Evolutionary conservation across 1,140 invertebrate species (phyloP).

Genomic region (Drosophila nannoptera): DNA sequence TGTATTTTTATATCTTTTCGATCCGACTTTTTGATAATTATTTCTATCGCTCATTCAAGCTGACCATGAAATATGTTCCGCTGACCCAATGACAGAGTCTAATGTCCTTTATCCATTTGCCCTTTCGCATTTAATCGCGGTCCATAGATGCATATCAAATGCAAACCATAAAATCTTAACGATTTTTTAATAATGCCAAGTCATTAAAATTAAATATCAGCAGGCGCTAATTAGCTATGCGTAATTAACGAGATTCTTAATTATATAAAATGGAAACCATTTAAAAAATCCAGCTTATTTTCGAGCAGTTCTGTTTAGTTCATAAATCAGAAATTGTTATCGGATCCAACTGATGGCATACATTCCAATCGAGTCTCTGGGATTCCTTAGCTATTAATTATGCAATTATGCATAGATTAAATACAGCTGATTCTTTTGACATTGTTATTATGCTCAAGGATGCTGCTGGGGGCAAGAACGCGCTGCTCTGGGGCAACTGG

Average conservation of each 20-base stretch:
- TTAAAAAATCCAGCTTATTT: constrained; percentile 43
- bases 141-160: constrained; percentile 20
- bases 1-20: constrained; percentile 31
- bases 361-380: constrained; percentile 41
- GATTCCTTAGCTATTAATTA: constrained; percentile 39
- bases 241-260: constrained; percentile 43
- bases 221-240: constrained; percentile 18
- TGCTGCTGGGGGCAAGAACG: constrained; percentile 47
- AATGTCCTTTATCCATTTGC: constrained; percentile 27
- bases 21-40: constrained; percentile 27
- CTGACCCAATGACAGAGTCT: constrained; percentile 9
- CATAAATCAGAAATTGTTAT: constrained; percentile 41
- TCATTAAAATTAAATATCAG: constrained; percentile 23
- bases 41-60: too few species aligned
- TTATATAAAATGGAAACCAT: constrained; percentile 41
- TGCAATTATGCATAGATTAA: constrained; percentile 48
- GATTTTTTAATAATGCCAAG: constrained; percentile 43
- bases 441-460: constrained; percentile 73
- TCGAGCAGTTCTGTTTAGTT: constrained; percentile 35
- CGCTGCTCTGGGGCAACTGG: constrained; percentile 39
- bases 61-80: constrained; percentile 18
- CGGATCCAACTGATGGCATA: constrained; percentile 49
- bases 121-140: constrained; percentile 11
- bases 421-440: constrained; percentile 49
- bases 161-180: constrained; percentile 29